These are phyloP conservation scores for Campoletis raptor DNA, from an alignment of 2,888 invertebrate genomes.

Conservation along the genomic window DNA sequence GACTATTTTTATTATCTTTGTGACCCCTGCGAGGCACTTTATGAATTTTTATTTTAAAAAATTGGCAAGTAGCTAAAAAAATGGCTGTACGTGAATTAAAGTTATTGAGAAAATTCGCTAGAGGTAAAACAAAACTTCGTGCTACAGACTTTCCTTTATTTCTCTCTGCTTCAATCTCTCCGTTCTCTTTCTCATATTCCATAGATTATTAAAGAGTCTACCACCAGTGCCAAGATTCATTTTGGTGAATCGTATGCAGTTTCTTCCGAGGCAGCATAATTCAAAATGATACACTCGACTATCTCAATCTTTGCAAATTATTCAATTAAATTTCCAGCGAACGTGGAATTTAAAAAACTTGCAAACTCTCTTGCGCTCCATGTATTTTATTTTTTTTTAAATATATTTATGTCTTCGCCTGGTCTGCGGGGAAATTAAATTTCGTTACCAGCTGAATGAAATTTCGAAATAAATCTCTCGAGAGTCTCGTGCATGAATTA, in stretches of 20 bases:
- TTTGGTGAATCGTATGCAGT: neutral
- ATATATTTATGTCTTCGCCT: neutral
- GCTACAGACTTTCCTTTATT: neutral
- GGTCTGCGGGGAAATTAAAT: neutral
- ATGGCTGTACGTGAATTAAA: conserved; percentile 20
- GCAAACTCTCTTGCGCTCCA: neutral
- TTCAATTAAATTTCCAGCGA: conserved; percentile 38
- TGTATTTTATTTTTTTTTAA: neutral
- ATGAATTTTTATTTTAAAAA: neutral
- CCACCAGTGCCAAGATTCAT: conserved; percentile 20
- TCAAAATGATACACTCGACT: conserved; percentile 26
- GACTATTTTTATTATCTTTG: neutral
- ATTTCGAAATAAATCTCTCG: conserved; percentile 10
- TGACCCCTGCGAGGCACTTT: neutral
- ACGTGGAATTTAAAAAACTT: neutral
- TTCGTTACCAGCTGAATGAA: neutral
- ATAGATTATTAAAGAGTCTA: conserved; percentile 8
- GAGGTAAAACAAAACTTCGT: neutral
- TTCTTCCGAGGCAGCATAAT: conserved; percentile 8
- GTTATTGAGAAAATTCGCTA: conserved; percentile 15
- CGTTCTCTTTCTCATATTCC: neutral
- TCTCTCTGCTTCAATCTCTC: neutral
- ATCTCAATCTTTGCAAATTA: conserved; percentile 40
- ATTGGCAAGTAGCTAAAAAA: neutral
- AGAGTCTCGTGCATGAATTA: neutral